Evolutionary conservation across 1,140 invertebrate species (phyloP).

Genomic region (Scylla paramamosain): DNA sequence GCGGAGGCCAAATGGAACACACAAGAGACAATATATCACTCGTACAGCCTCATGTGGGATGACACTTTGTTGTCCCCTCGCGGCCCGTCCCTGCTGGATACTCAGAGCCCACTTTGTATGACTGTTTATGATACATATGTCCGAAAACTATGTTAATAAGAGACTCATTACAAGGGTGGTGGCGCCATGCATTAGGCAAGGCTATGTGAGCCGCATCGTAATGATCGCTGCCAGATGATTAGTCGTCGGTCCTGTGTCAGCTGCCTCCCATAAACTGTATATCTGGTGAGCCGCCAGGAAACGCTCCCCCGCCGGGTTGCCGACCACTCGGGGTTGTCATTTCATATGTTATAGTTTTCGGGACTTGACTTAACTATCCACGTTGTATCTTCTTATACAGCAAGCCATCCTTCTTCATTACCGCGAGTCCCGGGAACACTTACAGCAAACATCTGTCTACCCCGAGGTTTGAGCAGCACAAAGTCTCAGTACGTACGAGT

Average conservation of each 20-base stretch:
- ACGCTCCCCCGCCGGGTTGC: not conserved
- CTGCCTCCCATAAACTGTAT: conserved; percentile 28
- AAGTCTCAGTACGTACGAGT: not conserved
- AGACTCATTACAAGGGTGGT: conserved; percentile 72
- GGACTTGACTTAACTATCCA: no score
- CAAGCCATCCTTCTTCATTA: not conserved
- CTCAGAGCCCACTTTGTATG: conserved; percentile 66
- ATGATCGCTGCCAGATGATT: conserved; percentile 62
- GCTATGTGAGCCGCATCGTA: conserved; percentile 55
- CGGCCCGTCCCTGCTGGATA: not conserved
- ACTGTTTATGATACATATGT: conserved; percentile 75
- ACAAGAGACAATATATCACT: not conserved
- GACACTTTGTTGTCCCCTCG: not conserved
- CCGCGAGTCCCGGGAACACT: not conserved
- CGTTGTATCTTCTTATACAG: not conserved
- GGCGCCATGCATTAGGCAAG: conserved; percentile 72
- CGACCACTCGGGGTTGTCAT: no score
- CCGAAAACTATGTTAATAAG: conserved; percentile 72
- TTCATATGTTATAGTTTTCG: no score
- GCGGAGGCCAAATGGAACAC: not conserved
- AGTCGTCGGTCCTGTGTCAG: conserved; percentile 29
- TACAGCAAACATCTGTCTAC: not conserved
- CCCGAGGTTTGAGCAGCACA: not conserved
- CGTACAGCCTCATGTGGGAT: not conserved
- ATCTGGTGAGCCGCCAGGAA: conserved; percentile 26